phyloP scores from a whole-genome alignment of 2,797 vertebrate genomes.

The Falco biarmicus region DNA sequence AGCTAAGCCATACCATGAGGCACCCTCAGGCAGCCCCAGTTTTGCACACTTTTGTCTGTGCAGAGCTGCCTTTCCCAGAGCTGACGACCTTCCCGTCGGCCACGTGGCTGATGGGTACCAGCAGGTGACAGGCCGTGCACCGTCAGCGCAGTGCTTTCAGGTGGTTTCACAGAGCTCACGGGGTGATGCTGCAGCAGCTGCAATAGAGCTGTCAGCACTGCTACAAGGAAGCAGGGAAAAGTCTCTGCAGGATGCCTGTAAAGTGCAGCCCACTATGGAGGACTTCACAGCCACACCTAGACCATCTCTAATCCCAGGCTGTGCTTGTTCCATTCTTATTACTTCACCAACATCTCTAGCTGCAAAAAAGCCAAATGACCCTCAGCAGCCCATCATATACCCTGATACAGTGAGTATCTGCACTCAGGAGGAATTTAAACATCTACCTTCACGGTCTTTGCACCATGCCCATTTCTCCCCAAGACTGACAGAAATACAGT shows the following conservation, averaged over 20 bases:
- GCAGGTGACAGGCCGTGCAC: neutral
- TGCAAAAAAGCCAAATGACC: neutral
- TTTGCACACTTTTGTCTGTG: neutral
- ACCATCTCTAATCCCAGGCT: neutral
- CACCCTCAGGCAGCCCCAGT: neutral
- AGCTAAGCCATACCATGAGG: neutral
- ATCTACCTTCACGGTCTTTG: neutral
- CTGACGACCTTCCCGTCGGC: neutral
- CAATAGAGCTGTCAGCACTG: fast-evolving
- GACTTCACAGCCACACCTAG: neutral
- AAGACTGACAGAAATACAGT: neutral
- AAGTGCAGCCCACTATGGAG: neutral
- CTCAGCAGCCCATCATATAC: neutral
- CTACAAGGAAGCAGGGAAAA: neutral
- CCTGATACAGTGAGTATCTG: neutral
- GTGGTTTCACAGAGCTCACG: neutral
- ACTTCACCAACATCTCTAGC: neutral
- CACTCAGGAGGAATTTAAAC: neutral
- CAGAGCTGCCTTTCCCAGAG: neutral
- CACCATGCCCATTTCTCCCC: neutral
- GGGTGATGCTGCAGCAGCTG: fast-evolving
- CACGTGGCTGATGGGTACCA: fast-evolving
- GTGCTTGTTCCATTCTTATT: neutral
- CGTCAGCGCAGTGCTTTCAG: neutral
- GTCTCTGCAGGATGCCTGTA: neutral